A percentile compares a stretch with the other conserved stretches of the same genome.
phyloP scores from a whole-genome alignment of 2,113 vertebrate species.

The Pipa parva region DNA sequence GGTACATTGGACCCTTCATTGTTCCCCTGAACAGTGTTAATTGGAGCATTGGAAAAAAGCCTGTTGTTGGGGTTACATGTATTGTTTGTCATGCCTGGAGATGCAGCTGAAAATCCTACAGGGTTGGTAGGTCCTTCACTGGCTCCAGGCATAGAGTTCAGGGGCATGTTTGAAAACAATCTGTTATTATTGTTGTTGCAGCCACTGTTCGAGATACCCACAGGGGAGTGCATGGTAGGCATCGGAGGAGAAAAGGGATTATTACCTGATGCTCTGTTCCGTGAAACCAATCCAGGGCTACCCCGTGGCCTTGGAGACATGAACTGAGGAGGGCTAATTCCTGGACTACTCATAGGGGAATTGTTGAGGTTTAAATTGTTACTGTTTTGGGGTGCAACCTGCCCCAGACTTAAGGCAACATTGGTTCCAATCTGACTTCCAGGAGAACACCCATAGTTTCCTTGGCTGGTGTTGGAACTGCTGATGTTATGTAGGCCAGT shows the following conservation, averaged over 20 bases:
- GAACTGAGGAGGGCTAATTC: conserved; percentile 82
- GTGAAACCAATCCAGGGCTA: conserved; percentile 73
- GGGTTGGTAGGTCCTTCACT: conserved; percentile 62
- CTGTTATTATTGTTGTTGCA: conserved; percentile 40
- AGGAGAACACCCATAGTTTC: conserved; percentile 61
- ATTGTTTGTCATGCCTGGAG: conserved; percentile 51
- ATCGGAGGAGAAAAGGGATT: conserved; percentile 83
- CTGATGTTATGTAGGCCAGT: conserved; percentile 66
- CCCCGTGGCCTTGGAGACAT: conserved; percentile 81
- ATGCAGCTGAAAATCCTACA: conserved; percentile 67
- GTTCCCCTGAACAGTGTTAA: conserved; percentile 57
- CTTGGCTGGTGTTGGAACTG: conserved; percentile 64
- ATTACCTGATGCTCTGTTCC: conserved; percentile 72
- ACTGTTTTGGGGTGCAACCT: conserved; percentile 59
- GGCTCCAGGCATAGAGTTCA: conserved; percentile 57
- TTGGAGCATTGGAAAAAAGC: conserved; percentile 63
- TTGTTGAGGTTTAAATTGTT: conserved; percentile 60
- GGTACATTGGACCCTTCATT: conserved; percentile 61
- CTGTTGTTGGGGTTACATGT: conserved; percentile 56
- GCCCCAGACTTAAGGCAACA: conserved; percentile 69
- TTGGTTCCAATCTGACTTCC: conserved; percentile 64
- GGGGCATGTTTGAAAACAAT: conserved; percentile 63
- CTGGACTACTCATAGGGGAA: conserved; percentile 80
- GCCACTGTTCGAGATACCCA: conserved; percentile 58
- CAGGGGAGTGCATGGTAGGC: conserved; percentile 78